Evolutionary conservation across 1,140 invertebrate genomes (phyloP).

Genomic region (Trichomalopsis sarcophagae): DNA sequence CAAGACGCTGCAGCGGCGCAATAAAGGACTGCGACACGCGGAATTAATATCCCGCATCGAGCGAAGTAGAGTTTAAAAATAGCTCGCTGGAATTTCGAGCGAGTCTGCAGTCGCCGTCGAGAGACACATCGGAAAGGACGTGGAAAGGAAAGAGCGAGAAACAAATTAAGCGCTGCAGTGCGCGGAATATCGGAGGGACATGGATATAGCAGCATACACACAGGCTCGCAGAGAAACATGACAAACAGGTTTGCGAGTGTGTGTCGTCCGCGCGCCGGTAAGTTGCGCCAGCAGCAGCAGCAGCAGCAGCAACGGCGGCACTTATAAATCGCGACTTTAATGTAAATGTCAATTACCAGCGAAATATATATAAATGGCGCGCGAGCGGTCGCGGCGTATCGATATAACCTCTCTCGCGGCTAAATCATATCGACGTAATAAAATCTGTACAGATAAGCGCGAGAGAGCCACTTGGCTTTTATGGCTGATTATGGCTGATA

Average conservation of each 20-base stretch:
- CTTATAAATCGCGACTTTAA: slow-evolving; percentile 46
- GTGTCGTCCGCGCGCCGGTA: neutral
- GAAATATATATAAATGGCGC: slow-evolving; percentile 52
- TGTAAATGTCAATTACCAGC: slow-evolving; percentile 58
- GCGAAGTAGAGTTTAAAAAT: neutral
- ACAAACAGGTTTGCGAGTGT: slow-evolving; percentile 7
- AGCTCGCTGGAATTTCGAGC: neutral
- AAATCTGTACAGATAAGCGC: slow-evolving; percentile 32
- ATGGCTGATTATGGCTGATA: neutral
- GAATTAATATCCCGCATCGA: neutral
- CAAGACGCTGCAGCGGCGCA: neutral
- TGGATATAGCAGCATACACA: neutral
- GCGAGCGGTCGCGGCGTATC: neutral
- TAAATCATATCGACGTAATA: slow-evolving; percentile 31
- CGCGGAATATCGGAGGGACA: neutral
- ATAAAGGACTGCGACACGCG: neutral
- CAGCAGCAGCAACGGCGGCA: neutral
- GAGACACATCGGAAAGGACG: neutral
- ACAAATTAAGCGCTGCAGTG: neutral
- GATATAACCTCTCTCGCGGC: neutral
- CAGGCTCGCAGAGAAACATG: slow-evolving; percentile 1
- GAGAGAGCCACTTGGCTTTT: neutral
- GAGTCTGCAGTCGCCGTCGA: too few relatives aligned
- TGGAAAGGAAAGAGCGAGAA: neutral
- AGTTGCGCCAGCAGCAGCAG: neutral